phyloP scores from a whole-genome alignment of 64 coral and sea anemone species.

The Pachyseris speciosa region DNA sequence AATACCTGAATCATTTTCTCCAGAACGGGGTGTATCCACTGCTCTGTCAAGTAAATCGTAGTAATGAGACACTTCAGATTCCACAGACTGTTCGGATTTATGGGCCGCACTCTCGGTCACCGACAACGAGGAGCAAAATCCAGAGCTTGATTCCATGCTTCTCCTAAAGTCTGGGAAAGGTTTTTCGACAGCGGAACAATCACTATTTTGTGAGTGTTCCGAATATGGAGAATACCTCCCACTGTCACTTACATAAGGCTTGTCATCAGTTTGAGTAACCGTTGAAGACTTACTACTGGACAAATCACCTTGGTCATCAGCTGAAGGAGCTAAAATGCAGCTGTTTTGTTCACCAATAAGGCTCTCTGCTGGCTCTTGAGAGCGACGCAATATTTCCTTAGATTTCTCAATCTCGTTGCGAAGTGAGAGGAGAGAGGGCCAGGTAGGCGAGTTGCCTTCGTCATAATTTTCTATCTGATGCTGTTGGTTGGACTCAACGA shows the following conservation, averaged over 20 bases:
- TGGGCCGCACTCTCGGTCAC: not conserved
- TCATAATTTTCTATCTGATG: not conserved
- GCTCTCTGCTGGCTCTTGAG: not conserved
- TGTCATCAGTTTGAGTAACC: not conserved
- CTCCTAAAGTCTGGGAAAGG: not conserved
- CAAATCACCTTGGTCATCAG: not conserved
- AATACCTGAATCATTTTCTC: not conserved
- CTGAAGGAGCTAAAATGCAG: not conserved
- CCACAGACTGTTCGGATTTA: not conserved
- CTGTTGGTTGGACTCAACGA: not conserved
- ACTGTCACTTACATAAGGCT: not conserved
- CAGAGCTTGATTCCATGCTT: not conserved
- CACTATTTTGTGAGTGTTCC: not conserved
- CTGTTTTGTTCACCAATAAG: not conserved
- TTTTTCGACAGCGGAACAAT: not conserved
- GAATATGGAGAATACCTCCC: not conserved
- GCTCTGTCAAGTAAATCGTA: slow-evolving; percentile 9
- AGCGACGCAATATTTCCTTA: not conserved
- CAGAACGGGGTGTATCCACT: not conserved
- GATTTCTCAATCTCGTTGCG: not conserved
- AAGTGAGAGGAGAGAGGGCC: not conserved
- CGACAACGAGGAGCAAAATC: not conserved
- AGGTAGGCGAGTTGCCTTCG: not conserved
- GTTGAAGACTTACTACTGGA: not conserved
- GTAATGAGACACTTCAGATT: not conserved